A percentile compares a stretch with the other conserved stretches of the same genome.
These are phyloP conservation scores for Heteromyza rotundicornis DNA, from an alignment of 2,888 invertebrate genomes.

Conservation along the genomic window DNA sequence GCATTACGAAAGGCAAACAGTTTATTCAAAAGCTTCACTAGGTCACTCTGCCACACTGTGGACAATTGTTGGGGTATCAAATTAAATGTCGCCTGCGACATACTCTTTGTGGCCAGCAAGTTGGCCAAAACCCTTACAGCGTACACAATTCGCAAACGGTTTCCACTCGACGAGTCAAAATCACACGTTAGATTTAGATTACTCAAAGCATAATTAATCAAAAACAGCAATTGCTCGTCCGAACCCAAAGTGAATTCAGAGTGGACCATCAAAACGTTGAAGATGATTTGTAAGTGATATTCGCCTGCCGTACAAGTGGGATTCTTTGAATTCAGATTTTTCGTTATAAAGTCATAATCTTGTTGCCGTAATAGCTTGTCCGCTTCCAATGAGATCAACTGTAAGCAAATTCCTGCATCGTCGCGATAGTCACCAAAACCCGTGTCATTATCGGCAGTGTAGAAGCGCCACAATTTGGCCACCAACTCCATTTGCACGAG, in stretches of 20 bases:
- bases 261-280: slow-evolving; percentile 33
- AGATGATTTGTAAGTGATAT: slow-evolving; percentile 49
- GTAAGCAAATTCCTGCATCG: slow-evolving; percentile 49
- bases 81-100: slow-evolving; percentile 22
- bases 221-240: slow-evolving; percentile 31
- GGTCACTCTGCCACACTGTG: slow-evolving; percentile 33
- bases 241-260: slow-evolving; percentile 24
- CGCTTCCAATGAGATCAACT: slow-evolving; percentile 38
- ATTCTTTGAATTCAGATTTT: slow-evolving; percentile 41
- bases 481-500: slow-evolving; percentile 55
- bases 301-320: slow-evolving; percentile 39
- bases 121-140: slow-evolving; percentile 47
- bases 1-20: slow-evolving; percentile 40
- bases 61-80: slow-evolving; percentile 31
- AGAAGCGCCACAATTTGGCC: slow-evolving; percentile 49
- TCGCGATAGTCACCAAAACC: slow-evolving; percentile 39
- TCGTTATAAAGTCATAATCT: slow-evolving; percentile 39
- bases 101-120: slow-evolving; percentile 40
- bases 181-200: slow-evolving; percentile 32
- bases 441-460: slow-evolving; percentile 23
- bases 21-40: slow-evolving; percentile 40
- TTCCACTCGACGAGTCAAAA: no score
- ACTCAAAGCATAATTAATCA: slow-evolving; percentile 34
- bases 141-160: slow-evolving; percentile 40
- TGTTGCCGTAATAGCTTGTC: slow-evolving; percentile 29